Base-by-base conservation (phyloP, 2,888 invertebrate species). In the Allophyes oxyacanthae region DNA sequence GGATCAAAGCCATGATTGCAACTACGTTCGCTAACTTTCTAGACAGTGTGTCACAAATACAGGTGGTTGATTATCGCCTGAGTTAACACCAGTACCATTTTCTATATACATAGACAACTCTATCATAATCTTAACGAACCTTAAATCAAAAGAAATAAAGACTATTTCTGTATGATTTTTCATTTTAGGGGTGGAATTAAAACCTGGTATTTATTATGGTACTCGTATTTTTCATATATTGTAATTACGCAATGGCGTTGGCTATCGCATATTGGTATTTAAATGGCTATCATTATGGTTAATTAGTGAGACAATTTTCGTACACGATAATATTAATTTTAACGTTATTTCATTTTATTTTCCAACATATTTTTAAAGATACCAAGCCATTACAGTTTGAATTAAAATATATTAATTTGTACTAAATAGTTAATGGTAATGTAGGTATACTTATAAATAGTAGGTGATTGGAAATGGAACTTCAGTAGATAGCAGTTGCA, bases 281-380 rank as follows among this genome's bases (percentile, higher is more conserved):
- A 69, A 77, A 75, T 66, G 51, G 38, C 61, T 63, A 70, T 62
- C 75, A 70, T 76, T 76, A 69, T 44, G 45, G 61, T 75, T 75
- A 77, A 76, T 76, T 77, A 75, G 75, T 50, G 64, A 63, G 46
- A 67, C 74, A 61, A 61, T 73, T 75, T 75, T 76, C 52, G 52
- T 61, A 73, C 62, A 59, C 56, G 55, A 70, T 70, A 64, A 56
- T 62, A 66, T 61, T 73, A 59, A 64, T 65, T 72, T 64, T 28
- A 46, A 32, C 10, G 20, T 43, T 59, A 53, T 62, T 61, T 75
- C 55, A 42, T 53, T 51, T 69, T 69, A 58, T 62, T 74, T 74
- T 61, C 14, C 48, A 37, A 26, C 33, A 50, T 64, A 58, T 56
- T 55, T 60, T 55, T 50, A 46, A 36, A 49, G 75, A 75, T 68